Conservation (phyloP, 2,797 vertebrate genomes). For the Tamandua tetradactyla region DNA sequence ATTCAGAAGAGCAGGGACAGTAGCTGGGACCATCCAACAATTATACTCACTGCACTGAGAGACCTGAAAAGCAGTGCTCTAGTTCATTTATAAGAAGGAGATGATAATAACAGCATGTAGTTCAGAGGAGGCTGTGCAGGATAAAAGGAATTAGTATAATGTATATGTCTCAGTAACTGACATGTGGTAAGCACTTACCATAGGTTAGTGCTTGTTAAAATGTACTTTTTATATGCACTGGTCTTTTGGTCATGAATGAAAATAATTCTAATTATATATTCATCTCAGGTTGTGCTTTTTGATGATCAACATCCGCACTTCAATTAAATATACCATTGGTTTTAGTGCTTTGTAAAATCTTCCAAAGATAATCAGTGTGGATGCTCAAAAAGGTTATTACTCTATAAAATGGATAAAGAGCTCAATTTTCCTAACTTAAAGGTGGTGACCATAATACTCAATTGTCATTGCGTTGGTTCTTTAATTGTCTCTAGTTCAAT, state of each 20-base stretch:
- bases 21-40: background rate
- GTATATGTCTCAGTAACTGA: background rate
- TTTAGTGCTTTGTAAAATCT: conserved; percentile 77
- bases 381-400: conserved; percentile 44
- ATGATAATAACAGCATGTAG: fast-evolving
- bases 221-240: background rate
- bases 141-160: background rate
- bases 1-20: background rate
- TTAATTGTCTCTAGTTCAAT: background rate
- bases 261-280: conserved; percentile 23
- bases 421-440: conserved; percentile 24
- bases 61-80: background rate
- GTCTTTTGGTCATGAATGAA: background rate
- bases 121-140: background rate
- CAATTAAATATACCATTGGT: conserved; percentile 82
- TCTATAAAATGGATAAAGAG: conserved; percentile 58
- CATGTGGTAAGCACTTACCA: background rate
- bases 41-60: background rate
- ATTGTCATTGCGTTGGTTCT: background rate
- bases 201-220: background rate
- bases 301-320: conserved; percentile 67
- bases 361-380: conserved; percentile 13
- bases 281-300: background rate
- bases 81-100: background rate
- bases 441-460: background rate